Base-by-base conservation (phyloP, 2,797 vertebrate species). In the Pseudomugil gertrudae region DNA sequence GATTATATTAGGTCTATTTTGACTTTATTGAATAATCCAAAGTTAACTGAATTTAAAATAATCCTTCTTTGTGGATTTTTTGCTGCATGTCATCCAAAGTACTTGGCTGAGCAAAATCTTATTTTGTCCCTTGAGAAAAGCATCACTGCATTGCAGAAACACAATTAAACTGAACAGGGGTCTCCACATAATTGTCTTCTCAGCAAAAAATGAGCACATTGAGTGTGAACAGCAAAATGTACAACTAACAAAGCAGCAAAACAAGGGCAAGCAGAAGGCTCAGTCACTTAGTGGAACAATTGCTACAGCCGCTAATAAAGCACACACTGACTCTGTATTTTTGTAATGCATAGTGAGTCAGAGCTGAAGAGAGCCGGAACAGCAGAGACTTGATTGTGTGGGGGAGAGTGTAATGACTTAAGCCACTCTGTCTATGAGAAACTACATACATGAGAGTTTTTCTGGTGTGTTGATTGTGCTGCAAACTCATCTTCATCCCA, bases 181-280 rank as follows among this genome's bases (percentile, higher is more conserved):
- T 51, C 50, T 63, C 65, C 36, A 15, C 38, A 51, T n/a, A 61
- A 15, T 63, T 63, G 57, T 63, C 9, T 54, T 68, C 59, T 72
- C 51, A 67, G 68, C 54, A 74, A 58, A 58, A 68, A 69, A n/a
- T 6, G 21, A 54, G 61, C 21, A 53, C 6, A 55, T 48, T 51
- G 60, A 74, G 51, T 81, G 55, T 36, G 27, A 62, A 52, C 47
- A 74, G 66, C 61, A 65, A 71, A 80, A 66, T 72, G 61, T 67
- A 68, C 33, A 57, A 63, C 78, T 84, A 74, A 77, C 38, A 78
- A 81, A 85, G 85, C 83, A 79, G 82, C 80, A 78, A 66, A 82
- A 87, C 32, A 71, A 76, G 59, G 73, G 66, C 33, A 52, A 71
- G 80, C 58, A 64, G 67, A 21, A 53, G 64, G 67, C 70, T 80